Base-by-base conservation (phyloP, 2,888 invertebrate species). In the Harmothoe impar region DNA sequence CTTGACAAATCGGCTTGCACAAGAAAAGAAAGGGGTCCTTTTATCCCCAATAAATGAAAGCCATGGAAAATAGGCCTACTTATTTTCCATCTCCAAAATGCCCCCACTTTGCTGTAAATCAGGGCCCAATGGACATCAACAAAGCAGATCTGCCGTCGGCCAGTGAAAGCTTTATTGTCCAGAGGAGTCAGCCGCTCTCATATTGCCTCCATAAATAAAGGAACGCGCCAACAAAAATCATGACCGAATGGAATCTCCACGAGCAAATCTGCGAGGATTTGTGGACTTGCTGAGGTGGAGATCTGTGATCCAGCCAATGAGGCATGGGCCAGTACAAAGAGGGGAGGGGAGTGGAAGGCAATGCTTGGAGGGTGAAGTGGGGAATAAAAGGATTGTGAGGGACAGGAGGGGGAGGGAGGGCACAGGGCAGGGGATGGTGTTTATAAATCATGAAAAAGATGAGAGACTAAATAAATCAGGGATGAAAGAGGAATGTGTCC, bases 21-120 rank as follows among this genome's bases (percentile, higher is more conserved):
- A 62, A 20, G 20, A 62, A 62, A 62, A 43, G 43, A 43, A 43
- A 7, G 10, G 43, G 10, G 20, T 20, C 62, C 62, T 62, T 62
- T 62, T 62, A 20, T n/a, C n/a, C 20, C 62, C 62, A 72, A 72
- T 25, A 25, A 25, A 72, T 72, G 72, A 72, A 72, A 72, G 72
- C 15, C 72, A n/a, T 72, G 25, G 62, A 20, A 25, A 72, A 72
- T 72, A 72, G 72, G 29, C 72, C 72, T 72, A n/a, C 72, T 72
- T 72, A 72, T 72, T 29, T 29, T 29, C 72, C 72, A 25, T 72
- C 72, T 17, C 72, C 0, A 29, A 72, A 25, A 25, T 72, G 31
- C 20, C 31, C n/a, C 29, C 3, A 72, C 31, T 3, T 29, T 25
- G 72, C 25, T 15, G 72, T 72, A 72, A 72, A 72, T 72, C 72